Percentiles rank a stretch among this genome's conserved stretches.
phyloP scores from a whole-genome alignment of 2,797 vertebrate species.

The Hemitrygon akajei region DNA sequence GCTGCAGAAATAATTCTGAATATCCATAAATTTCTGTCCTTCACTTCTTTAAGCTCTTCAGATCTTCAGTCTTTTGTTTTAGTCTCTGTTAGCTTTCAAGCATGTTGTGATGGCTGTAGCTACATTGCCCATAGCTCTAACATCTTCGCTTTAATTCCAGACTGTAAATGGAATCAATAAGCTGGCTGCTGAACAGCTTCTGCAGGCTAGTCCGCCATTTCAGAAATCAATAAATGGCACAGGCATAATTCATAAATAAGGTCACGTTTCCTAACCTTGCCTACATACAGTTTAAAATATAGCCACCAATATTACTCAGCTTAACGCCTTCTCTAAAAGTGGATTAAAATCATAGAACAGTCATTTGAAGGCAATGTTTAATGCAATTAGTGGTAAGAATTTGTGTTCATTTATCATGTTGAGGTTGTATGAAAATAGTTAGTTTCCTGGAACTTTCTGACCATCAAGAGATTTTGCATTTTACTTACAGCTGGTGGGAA shows the following conservation, averaged over 20 bases:
- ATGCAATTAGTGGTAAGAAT: not conserved
- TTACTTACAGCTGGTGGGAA: not conserved
- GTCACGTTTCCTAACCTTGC: not conserved
- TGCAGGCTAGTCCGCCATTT: not conserved
- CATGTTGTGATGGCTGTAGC: not conserved
- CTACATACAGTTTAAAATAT: not conserved
- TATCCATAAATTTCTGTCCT: not conserved
- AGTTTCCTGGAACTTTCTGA: not conserved
- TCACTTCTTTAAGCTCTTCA: not conserved
- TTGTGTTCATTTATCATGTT: not conserved
- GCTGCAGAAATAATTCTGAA: not conserved
- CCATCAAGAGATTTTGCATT: not conserved
- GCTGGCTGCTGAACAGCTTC: not conserved
- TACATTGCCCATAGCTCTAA: not conserved
- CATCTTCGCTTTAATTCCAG: not conserved
- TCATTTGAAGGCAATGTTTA: not conserved
- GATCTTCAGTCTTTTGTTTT: not conserved
- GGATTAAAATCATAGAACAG: not conserved
- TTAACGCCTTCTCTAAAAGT: not conserved
- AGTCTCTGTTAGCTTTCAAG: not conserved
- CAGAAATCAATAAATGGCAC: not conserved
- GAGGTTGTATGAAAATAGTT: not conserved
- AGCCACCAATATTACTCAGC: not conserved
- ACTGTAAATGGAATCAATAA: not conserved
- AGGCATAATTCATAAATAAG: not conserved